Base-by-base conservation (phyloP, 1,140 invertebrate genomes). In the Xylocopa sonorina region DNA sequence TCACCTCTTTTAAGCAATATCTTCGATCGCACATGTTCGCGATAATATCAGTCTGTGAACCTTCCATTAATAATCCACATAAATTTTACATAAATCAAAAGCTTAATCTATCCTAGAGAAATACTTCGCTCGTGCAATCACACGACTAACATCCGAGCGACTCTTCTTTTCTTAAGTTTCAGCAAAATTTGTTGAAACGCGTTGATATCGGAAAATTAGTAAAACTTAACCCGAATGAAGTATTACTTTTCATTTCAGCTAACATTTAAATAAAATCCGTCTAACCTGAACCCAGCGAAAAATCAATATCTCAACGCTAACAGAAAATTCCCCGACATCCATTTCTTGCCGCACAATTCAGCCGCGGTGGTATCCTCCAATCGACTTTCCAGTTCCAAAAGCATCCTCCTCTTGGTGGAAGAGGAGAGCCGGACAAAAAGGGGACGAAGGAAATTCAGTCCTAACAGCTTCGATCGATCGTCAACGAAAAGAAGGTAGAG, bases 391-490 rank as follows among this genome's bases (percentile, higher is more conserved):
- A 66, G 27, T 48, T n/a, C 24, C 27, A 3, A 50, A 68, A 68
- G 48, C 12, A 34, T 21, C 29, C 46, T 51, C 48, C 9, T n/a
- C 14, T 18, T 12, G 46, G 6, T 10, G 50, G 10, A 18, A 16
- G 53, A 14, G 18, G 10, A 3, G 16, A n/a, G 9, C 12, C 1
- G 9, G 7, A 46, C 27, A 32, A 7, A 16, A 24, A 24, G 5
- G 29, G 3, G 24, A 32, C 21, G 58, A 18, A 29, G n/a, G 63
- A 67, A 76, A 55, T 76, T 57, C 64, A n/a, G 46, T 66, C 38
- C 12, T 27, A 50, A 62, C 41, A 29, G 27, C 55, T 51, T 74
- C 24, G 72, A 63, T 74, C 24, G 72, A 64, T 74, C 72, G 48
- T 29, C 4, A n/a, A 0, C 43, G 27, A 53, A 43, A 62, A 50